Percentiles rank a stretch among this genome's conserved stretches.
Evolutionary conservation across 1,140 invertebrate species (phyloP).

Genomic region (Cydia splendana): DNA sequence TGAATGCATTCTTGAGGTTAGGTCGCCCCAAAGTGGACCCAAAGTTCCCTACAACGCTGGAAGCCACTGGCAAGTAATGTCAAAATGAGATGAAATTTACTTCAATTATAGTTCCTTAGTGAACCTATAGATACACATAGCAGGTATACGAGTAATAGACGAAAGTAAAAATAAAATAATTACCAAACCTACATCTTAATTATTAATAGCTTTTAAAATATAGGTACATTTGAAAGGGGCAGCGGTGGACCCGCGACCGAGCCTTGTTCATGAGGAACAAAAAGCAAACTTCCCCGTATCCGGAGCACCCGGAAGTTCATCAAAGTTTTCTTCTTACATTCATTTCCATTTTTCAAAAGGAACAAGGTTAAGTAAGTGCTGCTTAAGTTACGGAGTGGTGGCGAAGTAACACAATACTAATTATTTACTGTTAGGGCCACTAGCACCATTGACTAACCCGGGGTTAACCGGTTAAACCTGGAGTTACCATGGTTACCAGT

Average conservation of each 20-base stretch:
- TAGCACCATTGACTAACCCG: too few species aligned
- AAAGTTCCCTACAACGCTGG: too few species aligned
- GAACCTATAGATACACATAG: too few species aligned
- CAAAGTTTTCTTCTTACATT: conserved; percentile 32
- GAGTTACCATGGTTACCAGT: too few species aligned
- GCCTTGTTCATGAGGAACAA: conserved; percentile 27
- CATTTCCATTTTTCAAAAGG: conserved; percentile 28
- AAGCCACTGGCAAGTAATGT: too few species aligned
- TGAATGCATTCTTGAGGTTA: too few species aligned
- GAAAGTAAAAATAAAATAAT: neutral
- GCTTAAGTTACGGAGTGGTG: conserved; percentile 20
- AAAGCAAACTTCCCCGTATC: conserved; percentile 20
- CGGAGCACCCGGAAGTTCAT: conserved; percentile 7
- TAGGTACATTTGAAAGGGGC: neutral
- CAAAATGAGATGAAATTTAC: too few species aligned
- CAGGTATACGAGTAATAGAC: neutral
- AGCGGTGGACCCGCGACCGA: neutral
- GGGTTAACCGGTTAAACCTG: too few species aligned
- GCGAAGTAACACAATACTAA: neutral
- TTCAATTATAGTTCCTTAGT: too few species aligned
- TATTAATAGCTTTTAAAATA: neutral
- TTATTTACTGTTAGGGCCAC: neutral
- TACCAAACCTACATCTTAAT: neutral
- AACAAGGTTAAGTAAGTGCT: conserved; percentile 23
- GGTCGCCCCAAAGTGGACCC: too few species aligned